Percentiles rank a stretch among this genome's conserved stretches.
Evolutionary conservation across 2,113 vertebrate genomes (phyloP).

Genomic region (Leptocoma aspasia): DNA sequence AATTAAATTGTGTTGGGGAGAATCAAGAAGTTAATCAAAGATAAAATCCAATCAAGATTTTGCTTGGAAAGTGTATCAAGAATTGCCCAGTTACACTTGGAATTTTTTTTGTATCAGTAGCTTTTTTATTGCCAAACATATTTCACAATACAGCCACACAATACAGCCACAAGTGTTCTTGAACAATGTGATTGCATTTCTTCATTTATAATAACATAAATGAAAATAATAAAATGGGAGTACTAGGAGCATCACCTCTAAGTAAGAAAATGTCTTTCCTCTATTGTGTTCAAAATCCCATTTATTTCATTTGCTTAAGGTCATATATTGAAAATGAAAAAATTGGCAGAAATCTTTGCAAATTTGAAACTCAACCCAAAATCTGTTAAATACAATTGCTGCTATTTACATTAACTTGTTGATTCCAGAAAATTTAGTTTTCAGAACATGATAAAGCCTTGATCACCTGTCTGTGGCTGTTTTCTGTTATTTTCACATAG

Average conservation of each 20-base stretch:
- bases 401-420: not conserved
- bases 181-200: not conserved
- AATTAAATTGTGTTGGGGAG: not conserved
- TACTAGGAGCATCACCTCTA: not conserved
- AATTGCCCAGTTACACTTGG: not conserved
- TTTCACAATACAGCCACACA: not conserved
- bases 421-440: not conserved
- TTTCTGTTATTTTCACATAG: not conserved
- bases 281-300: not conserved
- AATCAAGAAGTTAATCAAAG: not conserved
- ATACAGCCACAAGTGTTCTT: not conserved
- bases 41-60: not conserved
- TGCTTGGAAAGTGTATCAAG: not conserved
- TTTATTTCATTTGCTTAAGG: not conserved
- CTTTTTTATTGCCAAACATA: not conserved
- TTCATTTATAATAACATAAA: not conserved
- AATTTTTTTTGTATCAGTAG: not conserved
- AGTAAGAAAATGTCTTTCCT: not conserved
- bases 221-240: not conserved
- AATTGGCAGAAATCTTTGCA: not conserved
- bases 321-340: not conserved
- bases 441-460: not conserved
- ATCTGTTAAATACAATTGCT: not conserved
- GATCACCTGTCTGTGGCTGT: not conserved
- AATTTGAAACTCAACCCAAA: not conserved